Evolutionary conservation across 2,888 invertebrate species (phyloP), one percentile per base, ranked within the genome.

Genomic region (Uloborus plumipes): DNA sequence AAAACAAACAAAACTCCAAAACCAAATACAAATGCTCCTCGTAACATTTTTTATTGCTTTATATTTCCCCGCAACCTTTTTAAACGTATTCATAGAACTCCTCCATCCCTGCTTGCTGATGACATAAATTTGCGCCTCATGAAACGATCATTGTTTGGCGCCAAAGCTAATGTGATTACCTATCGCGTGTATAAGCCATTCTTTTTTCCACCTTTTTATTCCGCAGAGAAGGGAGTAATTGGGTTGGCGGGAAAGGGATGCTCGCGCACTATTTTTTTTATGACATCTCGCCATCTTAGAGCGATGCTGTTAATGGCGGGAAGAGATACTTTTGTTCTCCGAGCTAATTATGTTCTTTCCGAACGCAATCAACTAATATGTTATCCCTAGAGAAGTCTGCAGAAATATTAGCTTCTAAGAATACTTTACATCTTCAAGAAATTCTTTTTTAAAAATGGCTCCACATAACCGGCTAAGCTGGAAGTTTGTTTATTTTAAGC

Each of bases 71-170:
- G 58, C 62, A 39, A 39, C 58, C 65, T 78, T 72, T 72, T 72
- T 65, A 81, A 67, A 74, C 64, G 67, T 74, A 81, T 81, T 81
- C 80, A 74, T n/a, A 31, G 39, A 79, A 59, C n/a, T n/a, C 39
- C 26, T 51, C 75, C 55, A 78, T 78, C 71, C 67, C 58, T 39
- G 26, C 47, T n/a, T 53, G 62, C 64, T 81, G 80, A 81, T 81
- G 80, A 74, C 74, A 81, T 81, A 81, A 81, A 81, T 81, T 81
- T 81, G 78, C 50, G 61, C 22, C 66, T 65, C 78, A 78, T 81
- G 80, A 69, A 74, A 70, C 69, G 50, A 75, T 74, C 74, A 81
- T 74, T 81, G 80, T 65, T 74, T 50, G 49, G 64, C 73, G 61
- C 61, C 58, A 59, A 53, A 47, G 31, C 67, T 81, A 81, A 81